Evolutionary conservation across 2,888 invertebrate species (phyloP).

Genomic region (Cryptocheilus praepositus): DNA sequence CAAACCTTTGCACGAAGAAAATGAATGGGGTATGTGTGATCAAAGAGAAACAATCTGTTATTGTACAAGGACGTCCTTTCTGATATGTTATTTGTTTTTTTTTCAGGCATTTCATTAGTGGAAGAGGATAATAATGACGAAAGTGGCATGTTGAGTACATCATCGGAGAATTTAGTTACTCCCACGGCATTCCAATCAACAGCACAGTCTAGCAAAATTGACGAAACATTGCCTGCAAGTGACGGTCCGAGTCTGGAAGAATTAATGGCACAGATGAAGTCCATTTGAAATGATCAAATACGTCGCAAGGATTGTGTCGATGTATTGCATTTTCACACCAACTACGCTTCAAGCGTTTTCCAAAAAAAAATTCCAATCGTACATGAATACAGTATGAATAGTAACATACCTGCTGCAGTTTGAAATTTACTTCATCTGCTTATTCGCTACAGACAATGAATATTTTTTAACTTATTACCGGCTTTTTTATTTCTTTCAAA

Average conservation of each 20-base stretch:
- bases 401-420: no score
- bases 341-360: no score
- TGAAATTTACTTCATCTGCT: no score
- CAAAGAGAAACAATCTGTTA: background rate
- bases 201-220: background rate
- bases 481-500: no score
- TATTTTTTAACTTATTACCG: no score
- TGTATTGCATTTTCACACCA: no score
- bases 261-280: conserved; percentile 94
- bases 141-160: conserved; percentile 22
- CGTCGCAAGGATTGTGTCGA: no score
- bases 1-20: conserved; percentile 87
- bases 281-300: conserved; percentile 78
- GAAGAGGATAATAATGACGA: conserved; percentile 82
- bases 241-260: conserved; percentile 87
- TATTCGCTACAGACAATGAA: no score
- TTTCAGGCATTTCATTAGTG: conserved; percentile 80
- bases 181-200: background rate
- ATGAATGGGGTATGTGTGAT: conserved; percentile 88
- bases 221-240: conserved; percentile 66
- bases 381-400: no score
- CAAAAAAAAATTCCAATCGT: no score
- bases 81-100: background rate
- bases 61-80: background rate
- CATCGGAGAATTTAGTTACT: conserved; percentile 21